Evolutionary conservation across 2,888 invertebrate species (phyloP).

Genomic region (Adelphocoris suturalis): DNA sequence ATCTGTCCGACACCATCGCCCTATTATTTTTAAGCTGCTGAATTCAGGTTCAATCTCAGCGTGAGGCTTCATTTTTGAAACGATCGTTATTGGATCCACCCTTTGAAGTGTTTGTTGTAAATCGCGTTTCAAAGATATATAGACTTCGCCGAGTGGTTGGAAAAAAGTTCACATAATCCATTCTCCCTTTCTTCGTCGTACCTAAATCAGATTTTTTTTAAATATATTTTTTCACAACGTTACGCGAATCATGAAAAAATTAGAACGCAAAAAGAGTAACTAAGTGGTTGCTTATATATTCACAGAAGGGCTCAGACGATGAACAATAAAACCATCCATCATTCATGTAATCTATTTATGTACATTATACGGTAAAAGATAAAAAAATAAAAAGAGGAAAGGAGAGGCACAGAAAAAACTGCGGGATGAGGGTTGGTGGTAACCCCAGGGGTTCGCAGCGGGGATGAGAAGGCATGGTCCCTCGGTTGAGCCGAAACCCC

Average conservation of each 20-base stretch:
- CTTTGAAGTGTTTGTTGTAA: not conserved
- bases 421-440: not conserved
- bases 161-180: not conserved
- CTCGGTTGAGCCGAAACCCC: conserved; percentile 58
- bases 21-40: no score
- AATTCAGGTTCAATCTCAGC: no score
- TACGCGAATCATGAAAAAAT: conserved; percentile 39
- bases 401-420: not conserved
- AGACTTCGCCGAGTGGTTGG: not conserved
- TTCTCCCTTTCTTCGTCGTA: not conserved
- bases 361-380: conserved; percentile 60
- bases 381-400: conserved; percentile 33
- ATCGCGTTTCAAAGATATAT: not conserved
- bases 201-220: not conserved
- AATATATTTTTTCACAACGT: not conserved
- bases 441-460: conserved; percentile 58
- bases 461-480: conserved; percentile 70
- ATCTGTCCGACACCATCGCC: no score
- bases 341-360: conserved; percentile 68
- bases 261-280: conserved; percentile 51
- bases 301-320: conserved; percentile 13
- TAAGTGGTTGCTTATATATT: conserved; percentile 57
- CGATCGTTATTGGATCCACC: not conserved
- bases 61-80: no score
- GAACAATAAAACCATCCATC: conserved; percentile 69